Conservation (phyloP, 1,140 invertebrate species). For the Drosophila nikananu region DNA sequence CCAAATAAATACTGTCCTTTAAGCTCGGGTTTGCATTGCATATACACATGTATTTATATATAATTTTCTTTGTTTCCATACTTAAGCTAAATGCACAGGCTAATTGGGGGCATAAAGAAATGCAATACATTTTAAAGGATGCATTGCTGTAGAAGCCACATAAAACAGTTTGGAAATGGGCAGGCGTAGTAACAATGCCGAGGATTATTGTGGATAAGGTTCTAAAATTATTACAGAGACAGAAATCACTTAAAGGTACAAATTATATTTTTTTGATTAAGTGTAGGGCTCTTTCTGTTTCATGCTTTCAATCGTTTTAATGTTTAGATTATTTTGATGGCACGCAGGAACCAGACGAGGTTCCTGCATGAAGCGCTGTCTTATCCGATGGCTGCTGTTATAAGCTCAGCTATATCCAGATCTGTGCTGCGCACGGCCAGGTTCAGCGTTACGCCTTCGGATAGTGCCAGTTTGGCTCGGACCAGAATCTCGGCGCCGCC, state of each 20-base stretch:
- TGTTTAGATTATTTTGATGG: constrained; percentile 63
- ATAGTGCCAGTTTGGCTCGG: constrained; percentile 92
- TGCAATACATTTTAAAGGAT: constrained; percentile 25
- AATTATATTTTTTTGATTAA: constrained; percentile 71
- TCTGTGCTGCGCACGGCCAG: constrained; percentile 88
- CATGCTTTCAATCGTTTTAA: constrained; percentile 7
- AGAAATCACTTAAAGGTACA: constrained; percentile 51
- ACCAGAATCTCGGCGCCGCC: constrained; percentile 96
- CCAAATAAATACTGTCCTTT: not conserved
- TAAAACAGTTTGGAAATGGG: constrained; percentile 26
- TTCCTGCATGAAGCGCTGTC: constrained; percentile 68
- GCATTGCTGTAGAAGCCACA: constrained; percentile 15
- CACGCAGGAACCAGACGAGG: constrained; percentile 65
- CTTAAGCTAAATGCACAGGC: constrained; percentile 64
- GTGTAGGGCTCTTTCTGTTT: constrained; percentile 37
- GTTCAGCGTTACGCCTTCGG: constrained; percentile 91
- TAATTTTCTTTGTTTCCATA: constrained; percentile 41
- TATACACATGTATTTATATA: constrained; percentile 49
- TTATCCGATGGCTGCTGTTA: constrained; percentile 94
- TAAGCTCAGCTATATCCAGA: constrained; percentile 92
- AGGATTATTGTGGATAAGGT: constrained; percentile 16
- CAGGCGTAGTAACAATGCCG: constrained; percentile 29
- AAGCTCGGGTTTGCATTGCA: constrained; percentile 43
- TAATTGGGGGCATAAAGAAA: constrained; percentile 52
- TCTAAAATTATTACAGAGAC: constrained; percentile 28